Percentiles rank a stretch among this genome's conserved stretches.
phyloP scores from a whole-genome alignment of 2,113 vertebrate species.

The Pterophyllum scalare region DNA sequence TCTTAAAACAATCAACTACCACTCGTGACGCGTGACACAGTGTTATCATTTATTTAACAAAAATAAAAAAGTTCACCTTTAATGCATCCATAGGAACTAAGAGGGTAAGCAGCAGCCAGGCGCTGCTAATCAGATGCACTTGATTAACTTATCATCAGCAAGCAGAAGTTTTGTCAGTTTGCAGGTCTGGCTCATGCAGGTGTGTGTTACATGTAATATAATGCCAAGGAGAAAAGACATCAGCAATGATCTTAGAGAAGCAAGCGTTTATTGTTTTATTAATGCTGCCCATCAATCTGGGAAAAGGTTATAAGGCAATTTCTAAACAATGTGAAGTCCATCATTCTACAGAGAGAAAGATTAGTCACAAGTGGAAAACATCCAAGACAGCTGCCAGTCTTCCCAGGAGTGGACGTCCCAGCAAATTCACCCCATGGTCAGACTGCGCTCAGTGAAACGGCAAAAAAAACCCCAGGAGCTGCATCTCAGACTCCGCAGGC shows the following conservation, averaged over 20 bases:
- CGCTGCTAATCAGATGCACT: neutral
- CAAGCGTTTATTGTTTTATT: too few species aligned
- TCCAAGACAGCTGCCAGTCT: neutral
- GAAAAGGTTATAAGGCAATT: neutral
- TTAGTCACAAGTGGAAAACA: neutral
- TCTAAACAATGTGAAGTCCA: neutral
- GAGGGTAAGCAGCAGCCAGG: neutral
- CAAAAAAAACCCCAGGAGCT: neutral
- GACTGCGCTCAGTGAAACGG: neutral
- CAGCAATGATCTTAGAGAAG: neutral
- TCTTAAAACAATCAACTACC: too few species aligned
- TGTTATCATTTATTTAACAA: neutral
- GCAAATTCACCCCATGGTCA: neutral
- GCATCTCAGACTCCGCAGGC: neutral
- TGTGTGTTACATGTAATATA: neutral
- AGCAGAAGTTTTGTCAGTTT: neutral
- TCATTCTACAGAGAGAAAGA: neutral
- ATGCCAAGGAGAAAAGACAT: neutral
- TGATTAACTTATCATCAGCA: neutral
- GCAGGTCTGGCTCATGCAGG: neutral
- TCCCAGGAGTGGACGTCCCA: neutral
- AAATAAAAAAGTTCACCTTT: neutral
- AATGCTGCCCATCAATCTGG: neutral
- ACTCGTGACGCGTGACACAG: too few species aligned
- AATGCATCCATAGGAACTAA: neutral